These are phyloP conservation scores for Brachionus koreanus DNA, from an alignment of 1,140 invertebrate genomes.

Conservation along the genomic window DNA sequence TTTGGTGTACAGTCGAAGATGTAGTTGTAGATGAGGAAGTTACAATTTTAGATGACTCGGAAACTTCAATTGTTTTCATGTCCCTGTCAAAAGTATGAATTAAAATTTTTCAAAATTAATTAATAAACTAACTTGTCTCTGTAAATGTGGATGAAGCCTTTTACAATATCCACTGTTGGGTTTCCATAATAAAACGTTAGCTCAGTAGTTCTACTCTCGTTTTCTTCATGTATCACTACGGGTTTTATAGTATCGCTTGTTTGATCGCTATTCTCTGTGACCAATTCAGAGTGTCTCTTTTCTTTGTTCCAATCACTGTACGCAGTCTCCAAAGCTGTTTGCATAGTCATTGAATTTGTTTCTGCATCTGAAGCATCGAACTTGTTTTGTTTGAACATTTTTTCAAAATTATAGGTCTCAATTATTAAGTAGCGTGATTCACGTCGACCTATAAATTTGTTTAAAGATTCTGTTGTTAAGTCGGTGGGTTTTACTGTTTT, in stretches of 20 bases:
- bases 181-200: slow-evolving; percentile 84
- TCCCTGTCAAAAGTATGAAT: slow-evolving; percentile 34
- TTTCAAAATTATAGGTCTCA: not conserved
- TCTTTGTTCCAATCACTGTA: slow-evolving; percentile 42
- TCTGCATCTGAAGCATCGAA: not conserved
- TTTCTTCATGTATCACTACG: slow-evolving; percentile 45
- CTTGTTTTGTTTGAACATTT: slow-evolving; percentile 18
- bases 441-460: not conserved
- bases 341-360: slow-evolving; percentile 41
- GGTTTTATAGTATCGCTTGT: slow-evolving; percentile 41
- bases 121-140: slow-evolving; percentile 70
- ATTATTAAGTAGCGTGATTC: not conserved
- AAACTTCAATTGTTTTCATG: slow-evolving; percentile 59
- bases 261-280: not conserved
- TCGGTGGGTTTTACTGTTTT: not conserved
- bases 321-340: slow-evolving; percentile 32
- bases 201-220: slow-evolving; percentile 45
- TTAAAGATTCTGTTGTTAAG: not conserved
- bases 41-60: slow-evolving; percentile 60
- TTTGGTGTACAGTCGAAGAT: slow-evolving; percentile 59
- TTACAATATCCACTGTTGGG: slow-evolving; percentile 90
- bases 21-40: slow-evolving; percentile 32
- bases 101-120: not conserved
- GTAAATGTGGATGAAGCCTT: slow-evolving; percentile 90
- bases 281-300: not conserved